A percentile compares a stretch with the other conserved stretches of the same genome.
These are phyloP conservation scores for Ctenomys sociabilis DNA, from an alignment of 2,113 vertebrate species.

Conservation along the genomic window DNA sequence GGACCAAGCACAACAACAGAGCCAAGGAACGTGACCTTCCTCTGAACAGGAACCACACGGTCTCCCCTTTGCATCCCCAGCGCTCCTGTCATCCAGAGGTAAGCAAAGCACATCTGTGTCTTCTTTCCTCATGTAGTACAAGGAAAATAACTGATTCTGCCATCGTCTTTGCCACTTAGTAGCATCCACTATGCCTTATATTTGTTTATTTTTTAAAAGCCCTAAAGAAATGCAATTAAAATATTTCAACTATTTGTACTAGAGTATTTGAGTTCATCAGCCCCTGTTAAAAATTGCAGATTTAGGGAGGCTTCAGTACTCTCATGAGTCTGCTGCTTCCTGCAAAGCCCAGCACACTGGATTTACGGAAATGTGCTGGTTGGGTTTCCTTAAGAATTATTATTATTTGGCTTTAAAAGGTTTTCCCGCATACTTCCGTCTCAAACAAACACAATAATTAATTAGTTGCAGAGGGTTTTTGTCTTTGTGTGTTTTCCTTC, in stretches of 20 bases:
- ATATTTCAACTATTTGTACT: constrained; percentile 85
- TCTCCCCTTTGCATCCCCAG: too few relatives aligned
- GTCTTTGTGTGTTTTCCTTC: constrained; percentile 61
- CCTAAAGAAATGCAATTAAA: constrained; percentile 84
- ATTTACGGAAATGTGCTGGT: constrained; percentile 79
- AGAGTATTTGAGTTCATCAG: constrained; percentile 83
- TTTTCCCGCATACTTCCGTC: not conserved
- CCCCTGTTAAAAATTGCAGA: constrained; percentile 82
- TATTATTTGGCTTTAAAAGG: constrained; percentile 62
- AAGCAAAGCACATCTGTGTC: not conserved
- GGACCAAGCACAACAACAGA: not conserved
- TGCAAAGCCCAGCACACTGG: constrained; percentile 71
- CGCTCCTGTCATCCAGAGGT: not conserved
- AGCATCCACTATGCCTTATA: constrained; percentile 52
- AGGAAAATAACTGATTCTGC: fast-evolving
- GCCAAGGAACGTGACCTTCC: not conserved
- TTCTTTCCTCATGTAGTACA: not conserved
- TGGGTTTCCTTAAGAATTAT: constrained; percentile 66
- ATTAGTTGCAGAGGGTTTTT: constrained; percentile 14
- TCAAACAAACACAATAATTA: constrained; percentile 51
- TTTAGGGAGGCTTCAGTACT: constrained; percentile 77
- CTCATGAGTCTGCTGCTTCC: constrained; percentile 77
- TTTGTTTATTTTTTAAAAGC: constrained; percentile 69
- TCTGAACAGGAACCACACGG: not conserved
- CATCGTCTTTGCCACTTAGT: constrained; percentile 52